These are phyloP conservation scores for Pygoscelis adeliae DNA, from an alignment of 2,113 vertebrate species.

Conservation along the genomic window DNA sequence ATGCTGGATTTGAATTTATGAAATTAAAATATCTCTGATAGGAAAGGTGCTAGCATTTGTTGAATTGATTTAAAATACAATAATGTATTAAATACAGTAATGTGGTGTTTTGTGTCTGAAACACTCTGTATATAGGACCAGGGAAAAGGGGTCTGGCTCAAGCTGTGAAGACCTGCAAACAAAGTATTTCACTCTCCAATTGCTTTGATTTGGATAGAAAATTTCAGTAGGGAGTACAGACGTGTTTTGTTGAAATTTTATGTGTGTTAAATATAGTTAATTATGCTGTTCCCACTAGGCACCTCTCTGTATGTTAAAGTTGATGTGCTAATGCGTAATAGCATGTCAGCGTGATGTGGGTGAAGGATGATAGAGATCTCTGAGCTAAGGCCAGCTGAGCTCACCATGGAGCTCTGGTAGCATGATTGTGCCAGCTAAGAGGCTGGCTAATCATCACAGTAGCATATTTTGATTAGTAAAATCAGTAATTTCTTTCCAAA, in stretches of 20 bases:
- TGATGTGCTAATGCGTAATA: not conserved
- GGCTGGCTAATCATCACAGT: not conserved
- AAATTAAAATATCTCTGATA: not conserved
- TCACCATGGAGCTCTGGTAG: not conserved
- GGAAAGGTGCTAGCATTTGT: not conserved
- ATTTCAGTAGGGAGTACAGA: not conserved
- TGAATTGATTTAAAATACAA: not conserved
- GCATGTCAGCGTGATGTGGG: rapidly evolving
- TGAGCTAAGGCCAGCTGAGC: not conserved
- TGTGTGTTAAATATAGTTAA: not conserved
- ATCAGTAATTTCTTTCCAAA: not conserved
- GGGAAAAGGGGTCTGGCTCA: not conserved
- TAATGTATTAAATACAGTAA: not conserved
- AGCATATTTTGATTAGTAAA: not conserved
- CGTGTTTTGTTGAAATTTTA: rapidly evolving
- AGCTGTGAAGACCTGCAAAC: not conserved
- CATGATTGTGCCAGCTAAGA: not conserved
- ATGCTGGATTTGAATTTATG: not conserved
- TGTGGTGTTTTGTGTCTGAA: not conserved
- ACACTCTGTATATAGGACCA: rapidly evolving
- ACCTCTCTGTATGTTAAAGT: not conserved
- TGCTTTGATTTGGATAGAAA: not conserved
- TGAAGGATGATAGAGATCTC: not conserved
- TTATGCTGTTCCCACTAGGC: not conserved
- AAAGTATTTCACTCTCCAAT: not conserved